phyloP scores from a whole-genome alignment of 2,113 vertebrate genomes.

The Oncorhynchus nerka region DNA sequence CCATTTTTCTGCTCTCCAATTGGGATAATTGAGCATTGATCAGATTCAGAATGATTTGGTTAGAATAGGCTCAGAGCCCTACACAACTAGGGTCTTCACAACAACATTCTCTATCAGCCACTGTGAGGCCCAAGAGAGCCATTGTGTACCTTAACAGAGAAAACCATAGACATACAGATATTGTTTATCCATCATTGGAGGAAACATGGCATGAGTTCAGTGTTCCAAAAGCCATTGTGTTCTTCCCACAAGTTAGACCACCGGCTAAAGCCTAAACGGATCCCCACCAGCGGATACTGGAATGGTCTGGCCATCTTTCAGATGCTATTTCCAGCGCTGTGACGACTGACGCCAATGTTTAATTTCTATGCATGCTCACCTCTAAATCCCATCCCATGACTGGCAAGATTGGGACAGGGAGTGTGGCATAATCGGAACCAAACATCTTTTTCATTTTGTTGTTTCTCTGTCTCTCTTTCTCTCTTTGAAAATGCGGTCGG shows the following conservation, averaged over 20 bases:
- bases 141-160: background rate
- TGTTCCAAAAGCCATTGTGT: constrained; percentile 12
- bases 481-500: constrained; percentile 12
- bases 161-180: no score
- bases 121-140: background rate
- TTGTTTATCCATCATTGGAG: no score
- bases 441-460: background rate
- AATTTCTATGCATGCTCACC: background rate
- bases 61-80: background rate
- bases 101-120: background rate
- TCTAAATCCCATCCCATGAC: background rate
- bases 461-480: constrained; percentile 10
- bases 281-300: background rate
- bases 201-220: background rate
- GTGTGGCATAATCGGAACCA: constrained; percentile 2
- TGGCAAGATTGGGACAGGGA: background rate
- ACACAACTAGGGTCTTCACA: background rate
- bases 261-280: constrained; percentile 20
- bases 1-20: background rate
- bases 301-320: background rate
- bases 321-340: background rate
- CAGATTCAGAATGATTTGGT: constrained; percentile 4
- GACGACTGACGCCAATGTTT: background rate
- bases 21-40: constrained; percentile 9
- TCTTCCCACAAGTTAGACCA: constrained; percentile 11